Evolutionary conservation across 2,888 invertebrate species (phyloP).

Genomic region (Ganaspis brasiliensis): DNA sequence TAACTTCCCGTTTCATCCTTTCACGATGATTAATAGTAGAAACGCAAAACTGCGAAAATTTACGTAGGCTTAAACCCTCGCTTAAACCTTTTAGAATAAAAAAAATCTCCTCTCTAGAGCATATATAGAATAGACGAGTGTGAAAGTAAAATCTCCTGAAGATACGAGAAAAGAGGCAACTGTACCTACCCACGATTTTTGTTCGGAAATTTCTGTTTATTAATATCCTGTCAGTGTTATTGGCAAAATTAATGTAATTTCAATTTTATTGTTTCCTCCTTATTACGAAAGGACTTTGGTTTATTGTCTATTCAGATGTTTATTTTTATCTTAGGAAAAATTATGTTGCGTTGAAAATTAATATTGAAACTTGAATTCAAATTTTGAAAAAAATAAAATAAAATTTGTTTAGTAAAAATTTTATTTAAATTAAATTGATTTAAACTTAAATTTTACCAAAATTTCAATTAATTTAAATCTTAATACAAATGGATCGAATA

Average conservation of each 20-base stretch:
- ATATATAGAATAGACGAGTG: conserved; percentile 2
- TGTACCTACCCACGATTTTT: conserved; percentile 21
- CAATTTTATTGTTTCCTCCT: conserved; percentile 32
- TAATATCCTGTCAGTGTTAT: conserved; percentile 18
- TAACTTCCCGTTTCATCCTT: conserved; percentile 28
- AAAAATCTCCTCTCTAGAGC: conserved; percentile 5
- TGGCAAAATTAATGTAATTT: conserved; percentile 15
- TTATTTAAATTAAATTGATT: too few relatives aligned
- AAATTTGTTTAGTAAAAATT: too few relatives aligned
- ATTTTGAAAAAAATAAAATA: too few relatives aligned
- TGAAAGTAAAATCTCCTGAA: conserved; percentile 28
- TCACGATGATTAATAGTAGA: conserved; percentile 36
- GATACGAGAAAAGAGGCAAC: background rate
- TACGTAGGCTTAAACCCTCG: conserved; percentile 17
- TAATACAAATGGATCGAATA: too few relatives aligned
- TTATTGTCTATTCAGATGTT: background rate
- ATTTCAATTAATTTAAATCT: too few relatives aligned
- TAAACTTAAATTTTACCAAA: too few relatives aligned
- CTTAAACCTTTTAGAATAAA: background rate
- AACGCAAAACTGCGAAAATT: conserved; percentile 33
- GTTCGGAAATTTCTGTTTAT: conserved; percentile 23
- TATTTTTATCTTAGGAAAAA: too few relatives aligned
- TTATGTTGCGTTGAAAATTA: too few relatives aligned
- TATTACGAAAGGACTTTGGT: conserved; percentile 2
- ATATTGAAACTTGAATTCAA: too few relatives aligned